phyloP scores from a whole-genome alignment of 2,113 vertebrate genomes.

The Pachyramphus minor region DNA sequence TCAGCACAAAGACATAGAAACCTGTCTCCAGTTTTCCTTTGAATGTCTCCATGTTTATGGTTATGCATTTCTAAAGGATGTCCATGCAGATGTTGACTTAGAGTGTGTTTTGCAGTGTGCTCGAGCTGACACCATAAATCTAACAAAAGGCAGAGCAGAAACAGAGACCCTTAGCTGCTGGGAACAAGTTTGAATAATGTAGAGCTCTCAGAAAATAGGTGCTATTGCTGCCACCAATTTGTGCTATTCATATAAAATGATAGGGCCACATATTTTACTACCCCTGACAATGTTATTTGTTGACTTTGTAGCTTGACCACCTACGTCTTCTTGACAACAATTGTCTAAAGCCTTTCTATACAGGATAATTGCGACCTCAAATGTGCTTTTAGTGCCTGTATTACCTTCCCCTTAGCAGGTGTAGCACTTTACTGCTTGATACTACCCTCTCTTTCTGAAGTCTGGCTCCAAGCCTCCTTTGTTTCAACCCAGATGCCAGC shows the following conservation, averaged over 20 bases:
- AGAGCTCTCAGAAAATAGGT: not conserved
- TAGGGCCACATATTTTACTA: not conserved
- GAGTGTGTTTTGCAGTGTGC: not conserved
- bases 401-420: slow-evolving; percentile 69
- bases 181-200: not conserved
- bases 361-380: not conserved
- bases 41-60: not conserved
- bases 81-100: not conserved
- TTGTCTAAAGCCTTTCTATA: slow-evolving; percentile 30
- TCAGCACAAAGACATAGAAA: not conserved
- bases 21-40: not conserved
- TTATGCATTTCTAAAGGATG: not conserved
- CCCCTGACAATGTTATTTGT: not conserved
- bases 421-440: slow-evolving; percentile 45
- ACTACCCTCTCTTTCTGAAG: slow-evolving; percentile 43
- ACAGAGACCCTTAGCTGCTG: not conserved
- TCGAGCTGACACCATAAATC: not conserved
- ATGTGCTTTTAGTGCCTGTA: slow-evolving; percentile 31
- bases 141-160: not conserved
- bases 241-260: not conserved
- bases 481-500: slow-evolving; percentile 69
- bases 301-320: slow-evolving; percentile 11
- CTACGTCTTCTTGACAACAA: not conserved
- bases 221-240: not conserved
- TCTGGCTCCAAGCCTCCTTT: slow-evolving; percentile 73